These are phyloP conservation scores for Ips typographus DNA, from an alignment of 1,140 invertebrate genomes.

Conservation along the genomic window DNA sequence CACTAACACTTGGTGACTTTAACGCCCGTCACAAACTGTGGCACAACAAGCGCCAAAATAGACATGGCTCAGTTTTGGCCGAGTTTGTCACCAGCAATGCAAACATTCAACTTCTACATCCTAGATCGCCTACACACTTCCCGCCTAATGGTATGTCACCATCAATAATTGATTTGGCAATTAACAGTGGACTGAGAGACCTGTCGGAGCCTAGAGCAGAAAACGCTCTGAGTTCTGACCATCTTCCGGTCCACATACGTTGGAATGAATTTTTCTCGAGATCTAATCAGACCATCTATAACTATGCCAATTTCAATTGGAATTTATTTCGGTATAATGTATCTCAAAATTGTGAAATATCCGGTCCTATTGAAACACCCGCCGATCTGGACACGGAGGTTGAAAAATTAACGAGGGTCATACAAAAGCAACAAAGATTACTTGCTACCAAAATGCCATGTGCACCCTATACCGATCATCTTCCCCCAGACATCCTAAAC, in stretches of 20 bases:
- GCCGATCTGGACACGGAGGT: neutral
- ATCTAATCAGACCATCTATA: neutral
- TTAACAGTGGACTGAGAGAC: slow-evolving; percentile 1
- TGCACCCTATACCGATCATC: neutral
- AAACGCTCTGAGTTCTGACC: slow-evolving; percentile 2
- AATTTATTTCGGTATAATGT: neutral
- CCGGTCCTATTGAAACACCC: neutral
- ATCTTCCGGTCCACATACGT: neutral
- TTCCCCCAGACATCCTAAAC: neutral
- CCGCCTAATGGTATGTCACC: slow-evolving; percentile 3
- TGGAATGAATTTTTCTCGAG: neutral
- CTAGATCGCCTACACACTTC: neutral
- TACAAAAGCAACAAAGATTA: neutral
- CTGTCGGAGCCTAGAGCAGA: neutral
- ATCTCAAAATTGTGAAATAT: slow-evolving; percentile 2
- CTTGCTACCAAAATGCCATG: neutral
- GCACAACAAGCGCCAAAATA: slow-evolving; percentile 2
- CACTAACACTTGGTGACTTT: slow-evolving; percentile 6
- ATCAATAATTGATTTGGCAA: neutral
- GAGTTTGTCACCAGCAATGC: neutral
- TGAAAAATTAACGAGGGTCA: neutral
- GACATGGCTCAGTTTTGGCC: neutral
- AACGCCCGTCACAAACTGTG: slow-evolving; percentile 7
- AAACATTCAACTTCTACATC: slow-evolving; percentile 1
- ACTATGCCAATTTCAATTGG: neutral